Conservation (phyloP, 2,113 vertebrate genomes). For the Ciconia boyciana region DNA sequence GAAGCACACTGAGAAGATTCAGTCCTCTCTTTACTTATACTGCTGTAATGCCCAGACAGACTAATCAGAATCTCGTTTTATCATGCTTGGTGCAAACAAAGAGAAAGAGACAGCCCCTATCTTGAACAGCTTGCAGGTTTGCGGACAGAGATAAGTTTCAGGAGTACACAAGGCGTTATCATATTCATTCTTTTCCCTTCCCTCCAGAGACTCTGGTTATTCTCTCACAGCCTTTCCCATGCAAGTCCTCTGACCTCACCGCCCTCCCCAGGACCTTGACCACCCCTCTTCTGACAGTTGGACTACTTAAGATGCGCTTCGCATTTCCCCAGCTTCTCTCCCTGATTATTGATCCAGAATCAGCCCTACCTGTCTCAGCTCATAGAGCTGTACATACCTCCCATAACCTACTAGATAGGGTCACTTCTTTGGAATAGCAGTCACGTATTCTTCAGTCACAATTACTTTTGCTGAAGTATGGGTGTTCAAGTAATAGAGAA, state of each 20-base stretch:
- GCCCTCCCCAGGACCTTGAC: not conserved
- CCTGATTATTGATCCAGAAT: not conserved
- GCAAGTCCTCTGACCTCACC: not conserved
- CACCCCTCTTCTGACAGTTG: not conserved
- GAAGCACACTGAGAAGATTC: not conserved
- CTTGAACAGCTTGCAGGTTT: constrained; percentile 41
- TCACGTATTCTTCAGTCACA: not conserved
- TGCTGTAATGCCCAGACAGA: not conserved
- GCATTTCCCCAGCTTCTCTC: not conserved
- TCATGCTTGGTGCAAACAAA: constrained; percentile 23
- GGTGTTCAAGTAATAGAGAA: not conserved
- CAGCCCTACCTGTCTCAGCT: not conserved
- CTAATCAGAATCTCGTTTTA: constrained; percentile 13
- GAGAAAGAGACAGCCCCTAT: constrained; percentile 30
- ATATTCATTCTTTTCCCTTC: constrained; percentile 27
- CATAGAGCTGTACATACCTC: not conserved
- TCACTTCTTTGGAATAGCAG: not conserved
- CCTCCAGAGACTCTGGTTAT: constrained; percentile 53
- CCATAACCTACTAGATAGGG: not conserved
- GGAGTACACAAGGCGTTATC: constrained; percentile 30
- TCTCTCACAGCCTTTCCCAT: constrained; percentile 34
- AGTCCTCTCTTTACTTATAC: not conserved
- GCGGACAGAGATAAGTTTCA: constrained; percentile 26
- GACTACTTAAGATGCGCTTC: not conserved
- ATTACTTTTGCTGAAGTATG: not conserved